Evolutionary conservation across 1,140 invertebrate genomes (phyloP).

Genomic region (Pachyrhynchus sulphureomaculatus): DNA sequence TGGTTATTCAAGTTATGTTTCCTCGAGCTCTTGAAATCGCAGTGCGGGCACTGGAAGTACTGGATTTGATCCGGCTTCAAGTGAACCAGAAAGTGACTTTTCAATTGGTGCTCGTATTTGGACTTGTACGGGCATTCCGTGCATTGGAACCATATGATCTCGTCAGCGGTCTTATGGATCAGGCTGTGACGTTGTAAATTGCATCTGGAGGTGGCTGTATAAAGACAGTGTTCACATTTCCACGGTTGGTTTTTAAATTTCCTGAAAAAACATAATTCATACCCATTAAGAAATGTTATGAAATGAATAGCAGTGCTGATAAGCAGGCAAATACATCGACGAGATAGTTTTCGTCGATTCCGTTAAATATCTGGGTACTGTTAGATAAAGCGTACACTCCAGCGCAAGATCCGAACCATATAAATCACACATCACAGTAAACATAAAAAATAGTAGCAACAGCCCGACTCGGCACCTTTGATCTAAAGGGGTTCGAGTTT

Average conservation of each 20-base stretch:
- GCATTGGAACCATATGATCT: conserved; percentile 22
- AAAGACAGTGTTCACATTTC: conserved; percentile 14
- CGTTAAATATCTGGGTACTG: no score
- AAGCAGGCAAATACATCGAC: no score
- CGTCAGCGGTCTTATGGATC: conserved; percentile 11
- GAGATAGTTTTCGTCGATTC: no score
- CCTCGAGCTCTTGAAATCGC: conserved; percentile 14
- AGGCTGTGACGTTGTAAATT: conserved; percentile 18
- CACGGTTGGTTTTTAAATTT: background rate
- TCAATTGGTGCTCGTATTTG: conserved; percentile 21
- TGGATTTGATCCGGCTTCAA: conserved; percentile 20
- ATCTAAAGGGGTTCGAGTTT: no score
- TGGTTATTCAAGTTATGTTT: conserved; percentile 26
- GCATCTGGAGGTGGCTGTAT: conserved; percentile 11
- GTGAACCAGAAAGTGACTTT: conserved; percentile 18
- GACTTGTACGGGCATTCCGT: conserved; percentile 19
- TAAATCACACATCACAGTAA: no score
- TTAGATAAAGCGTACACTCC: no score
- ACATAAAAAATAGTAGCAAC: no score
- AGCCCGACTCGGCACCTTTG: no score
- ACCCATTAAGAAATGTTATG: no score
- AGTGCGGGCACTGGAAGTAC: conserved; percentile 22
- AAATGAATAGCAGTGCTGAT: no score
- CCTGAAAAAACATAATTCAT: conserved; percentile 2
- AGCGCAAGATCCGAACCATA: no score